These are phyloP conservation scores for Crocuta crocuta DNA, from an alignment of 2,113 vertebrate genomes.

Conservation along the genomic window DNA sequence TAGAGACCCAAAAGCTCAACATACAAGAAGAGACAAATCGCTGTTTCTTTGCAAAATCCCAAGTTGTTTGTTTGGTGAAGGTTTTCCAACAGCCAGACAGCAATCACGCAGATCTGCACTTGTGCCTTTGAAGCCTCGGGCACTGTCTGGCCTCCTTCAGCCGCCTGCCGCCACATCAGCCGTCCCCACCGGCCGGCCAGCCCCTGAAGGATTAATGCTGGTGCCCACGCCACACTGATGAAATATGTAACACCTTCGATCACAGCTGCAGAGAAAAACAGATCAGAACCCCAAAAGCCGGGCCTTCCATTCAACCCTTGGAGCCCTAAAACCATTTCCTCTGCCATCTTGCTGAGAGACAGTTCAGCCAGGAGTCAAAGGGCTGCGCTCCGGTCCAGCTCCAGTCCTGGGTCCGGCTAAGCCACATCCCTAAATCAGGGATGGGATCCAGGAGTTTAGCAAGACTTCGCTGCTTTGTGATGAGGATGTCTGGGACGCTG, in stretches of 20 bases:
- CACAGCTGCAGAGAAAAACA: neutral
- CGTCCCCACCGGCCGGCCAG: neutral
- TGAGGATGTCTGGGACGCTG: neutral
- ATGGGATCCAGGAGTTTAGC: too few species aligned
- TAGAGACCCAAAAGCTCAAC: neutral
- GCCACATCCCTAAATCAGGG: neutral
- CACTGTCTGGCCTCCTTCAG: rapidly evolving
- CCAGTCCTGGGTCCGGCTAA: neutral
- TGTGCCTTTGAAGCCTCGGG: neutral
- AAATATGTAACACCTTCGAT: neutral
- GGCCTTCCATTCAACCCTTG: neutral
- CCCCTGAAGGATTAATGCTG: neutral
- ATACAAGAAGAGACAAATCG: neutral
- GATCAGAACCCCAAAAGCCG: neutral
- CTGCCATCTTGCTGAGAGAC: neutral
- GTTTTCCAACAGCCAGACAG: neutral
- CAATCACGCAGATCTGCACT: neutral
- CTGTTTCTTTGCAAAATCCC: neutral
- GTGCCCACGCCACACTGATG: neutral
- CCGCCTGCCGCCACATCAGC: neutral
- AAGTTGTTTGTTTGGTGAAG: neutral
- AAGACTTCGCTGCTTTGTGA: neutral
- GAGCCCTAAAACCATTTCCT: neutral
- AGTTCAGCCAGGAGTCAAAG: neutral
- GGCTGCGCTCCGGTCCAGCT: neutral